Conservation (phyloP, 2,113 vertebrate species). For the Notarius lentiginosus region DNA sequence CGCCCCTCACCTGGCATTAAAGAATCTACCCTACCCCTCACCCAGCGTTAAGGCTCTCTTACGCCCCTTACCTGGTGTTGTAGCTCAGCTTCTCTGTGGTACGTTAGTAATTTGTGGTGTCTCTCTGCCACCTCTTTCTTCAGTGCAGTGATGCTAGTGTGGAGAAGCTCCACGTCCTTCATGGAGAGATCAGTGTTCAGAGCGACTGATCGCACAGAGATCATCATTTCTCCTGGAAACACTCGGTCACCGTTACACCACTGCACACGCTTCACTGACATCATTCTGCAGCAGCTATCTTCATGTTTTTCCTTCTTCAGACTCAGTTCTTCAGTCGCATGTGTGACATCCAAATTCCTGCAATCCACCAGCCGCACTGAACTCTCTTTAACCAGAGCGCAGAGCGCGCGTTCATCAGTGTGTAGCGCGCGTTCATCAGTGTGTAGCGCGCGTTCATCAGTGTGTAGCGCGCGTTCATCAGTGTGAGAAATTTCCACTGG, state of each 20-base stretch:
- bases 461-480: too few relatives aligned
- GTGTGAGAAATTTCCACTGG: not conserved
- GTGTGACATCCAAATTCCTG: too few relatives aligned
- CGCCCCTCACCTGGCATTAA: not conserved
- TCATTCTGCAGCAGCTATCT: not conserved
- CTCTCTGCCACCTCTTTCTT: not conserved
- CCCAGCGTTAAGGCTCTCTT: not conserved
- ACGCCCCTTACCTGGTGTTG: not conserved
- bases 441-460: not conserved
- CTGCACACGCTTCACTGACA: not conserved
- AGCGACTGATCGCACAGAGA: not conserved
- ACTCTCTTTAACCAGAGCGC: too few relatives aligned
- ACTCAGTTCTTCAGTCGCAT: too few relatives aligned
- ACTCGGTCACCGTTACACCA: too few relatives aligned
- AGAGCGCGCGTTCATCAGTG: not conserved
- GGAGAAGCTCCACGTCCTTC: slow-evolving; percentile 18
- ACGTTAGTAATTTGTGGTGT: not conserved
- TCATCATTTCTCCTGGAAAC: not conserved
- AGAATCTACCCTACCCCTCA: not conserved
- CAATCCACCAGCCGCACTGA: too few relatives aligned
- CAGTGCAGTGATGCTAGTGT: not conserved
- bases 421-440: not conserved
- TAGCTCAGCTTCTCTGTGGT: not conserved
- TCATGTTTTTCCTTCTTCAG: too few relatives aligned
- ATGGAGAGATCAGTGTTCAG: slow-evolving; percentile 22